Evolutionary conservation across 2,113 vertebrate genomes (phyloP).

Genomic region (Struthidea cinerea): DNA sequence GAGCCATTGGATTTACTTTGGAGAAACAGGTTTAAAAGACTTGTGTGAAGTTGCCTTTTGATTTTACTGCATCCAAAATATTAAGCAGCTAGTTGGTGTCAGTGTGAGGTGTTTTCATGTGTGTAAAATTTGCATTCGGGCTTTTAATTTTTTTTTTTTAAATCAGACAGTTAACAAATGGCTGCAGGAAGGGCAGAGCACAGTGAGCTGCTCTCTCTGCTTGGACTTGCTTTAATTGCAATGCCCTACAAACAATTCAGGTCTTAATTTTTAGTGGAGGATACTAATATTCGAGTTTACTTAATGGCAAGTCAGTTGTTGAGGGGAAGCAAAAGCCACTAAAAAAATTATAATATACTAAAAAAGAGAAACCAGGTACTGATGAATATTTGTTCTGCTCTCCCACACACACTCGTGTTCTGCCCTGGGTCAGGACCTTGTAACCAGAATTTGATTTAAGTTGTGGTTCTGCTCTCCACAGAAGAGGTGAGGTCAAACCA

Average conservation of each 20-base stretch:
- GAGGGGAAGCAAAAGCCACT: neutral
- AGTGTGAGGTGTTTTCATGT: neutral
- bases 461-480: neutral
- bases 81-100: neutral
- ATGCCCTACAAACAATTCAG: neutral
- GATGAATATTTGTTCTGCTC: neutral
- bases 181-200: neutral
- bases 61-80: neutral
- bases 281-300: neutral
- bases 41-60: neutral
- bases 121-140: neutral
- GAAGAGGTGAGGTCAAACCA: neutral
- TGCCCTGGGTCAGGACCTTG: neutral
- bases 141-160: neutral
- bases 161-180: neutral
- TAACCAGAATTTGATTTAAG: neutral
- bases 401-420: fast-evolving
- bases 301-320: neutral
- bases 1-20: neutral
- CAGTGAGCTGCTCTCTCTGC: neutral
- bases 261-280: neutral
- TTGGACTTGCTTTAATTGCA: neutral
- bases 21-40: neutral
- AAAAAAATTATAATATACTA: neutral
- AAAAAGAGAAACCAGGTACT: neutral